Evolutionary conservation across 2,797 vertebrate species (phyloP).

Genomic region (Podarcis lilfordi): DNA sequence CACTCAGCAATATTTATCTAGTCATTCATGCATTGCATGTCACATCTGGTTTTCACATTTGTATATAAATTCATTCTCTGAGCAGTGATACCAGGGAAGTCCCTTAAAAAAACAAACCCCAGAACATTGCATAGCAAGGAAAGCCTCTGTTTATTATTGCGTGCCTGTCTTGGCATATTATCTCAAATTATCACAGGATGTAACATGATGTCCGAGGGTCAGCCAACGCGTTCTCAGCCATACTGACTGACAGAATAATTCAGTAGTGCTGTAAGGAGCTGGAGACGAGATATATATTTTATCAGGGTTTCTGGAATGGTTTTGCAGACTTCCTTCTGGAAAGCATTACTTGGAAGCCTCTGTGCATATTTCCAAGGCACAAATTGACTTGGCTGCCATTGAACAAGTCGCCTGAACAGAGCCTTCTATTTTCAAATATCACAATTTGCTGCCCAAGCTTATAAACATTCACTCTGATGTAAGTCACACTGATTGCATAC

Average conservation of each 20-base stretch:
- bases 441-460: not conserved
- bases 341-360: not conserved
- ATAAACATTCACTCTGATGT: not conserved
- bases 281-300: not conserved
- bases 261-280: not conserved
- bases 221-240: not conserved
- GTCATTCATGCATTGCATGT: slow-evolving; percentile 11
- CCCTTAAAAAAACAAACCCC: not conserved
- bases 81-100: slow-evolving; percentile 37
- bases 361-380: not conserved
- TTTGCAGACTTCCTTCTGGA: not conserved
- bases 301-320: not conserved
- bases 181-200: slow-evolving; percentile 15
- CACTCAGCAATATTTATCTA: slow-evolving; percentile 60
- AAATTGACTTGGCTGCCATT: not conserved
- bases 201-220: not conserved
- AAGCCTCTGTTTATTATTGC: not conserved
- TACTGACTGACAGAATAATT: not conserved
- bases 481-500: not conserved
- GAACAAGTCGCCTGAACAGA: not conserved
- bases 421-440: not conserved
- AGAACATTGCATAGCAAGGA: slow-evolving; percentile 12
- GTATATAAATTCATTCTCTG: slow-evolving; percentile 37
- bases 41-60: slow-evolving; percentile 46
- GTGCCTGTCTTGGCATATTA: not conserved